Percentiles rank a stretch among this genome's conserved stretches.
phyloP scores from a whole-genome alignment of 2,888 invertebrate species.

The Watsonalla cultraria region DNA sequence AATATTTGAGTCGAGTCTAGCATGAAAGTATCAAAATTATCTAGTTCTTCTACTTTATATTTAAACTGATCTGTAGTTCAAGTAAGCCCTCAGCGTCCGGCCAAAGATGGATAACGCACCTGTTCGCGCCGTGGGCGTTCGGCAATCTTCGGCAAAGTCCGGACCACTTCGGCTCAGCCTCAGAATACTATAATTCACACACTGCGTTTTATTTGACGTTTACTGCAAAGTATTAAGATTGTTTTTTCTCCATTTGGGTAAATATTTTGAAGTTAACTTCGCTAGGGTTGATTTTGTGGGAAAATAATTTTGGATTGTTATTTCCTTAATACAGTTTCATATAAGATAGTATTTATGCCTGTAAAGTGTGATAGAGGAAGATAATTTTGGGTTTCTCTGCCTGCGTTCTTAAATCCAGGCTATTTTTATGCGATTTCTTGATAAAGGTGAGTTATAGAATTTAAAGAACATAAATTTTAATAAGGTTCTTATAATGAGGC shows the following conservation, averaged over 20 bases:
- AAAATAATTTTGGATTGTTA: conserved; percentile 11
- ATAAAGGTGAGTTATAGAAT: no score
- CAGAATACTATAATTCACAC: conserved; percentile 1
- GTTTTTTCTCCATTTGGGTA: not conserved
- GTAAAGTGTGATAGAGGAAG: no score
- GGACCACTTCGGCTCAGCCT: conserved; percentile 24
- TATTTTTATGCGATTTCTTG: no score
- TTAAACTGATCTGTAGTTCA: conserved; percentile 30
- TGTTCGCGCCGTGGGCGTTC: conserved; percentile 57
- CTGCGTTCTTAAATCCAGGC: no score
- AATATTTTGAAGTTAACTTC: conserved; percentile 6
- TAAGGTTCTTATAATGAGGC: no score
- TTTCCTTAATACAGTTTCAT: no score
- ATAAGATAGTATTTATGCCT: no score
- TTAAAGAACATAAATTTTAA: no score
- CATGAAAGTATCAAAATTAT: no score
- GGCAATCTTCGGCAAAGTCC: conserved; percentile 36
- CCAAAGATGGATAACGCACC: conserved; percentile 64
- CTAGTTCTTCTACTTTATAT: no score
- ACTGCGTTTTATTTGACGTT: not conserved
- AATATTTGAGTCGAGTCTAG: no score
- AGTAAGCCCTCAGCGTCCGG: conserved; percentile 47
- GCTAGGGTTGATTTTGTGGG: conserved; percentile 21
- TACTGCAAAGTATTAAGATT: conserved; percentile 1
- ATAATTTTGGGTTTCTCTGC: no score